phyloP scores from a whole-genome alignment of 2,113 vertebrate genomes.

The Tyrannus savana region DNA sequence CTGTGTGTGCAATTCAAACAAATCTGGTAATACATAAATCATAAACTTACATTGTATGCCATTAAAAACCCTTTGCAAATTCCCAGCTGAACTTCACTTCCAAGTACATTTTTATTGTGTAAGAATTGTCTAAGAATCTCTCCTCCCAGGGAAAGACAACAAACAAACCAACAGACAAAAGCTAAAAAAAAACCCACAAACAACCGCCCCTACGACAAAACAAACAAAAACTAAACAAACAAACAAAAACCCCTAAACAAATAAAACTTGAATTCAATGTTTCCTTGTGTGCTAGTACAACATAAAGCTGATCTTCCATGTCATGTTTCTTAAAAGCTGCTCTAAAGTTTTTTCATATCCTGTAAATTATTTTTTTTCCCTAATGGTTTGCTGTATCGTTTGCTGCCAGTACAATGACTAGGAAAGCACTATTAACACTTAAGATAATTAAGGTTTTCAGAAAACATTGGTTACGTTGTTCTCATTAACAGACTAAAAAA shows the following conservation, averaged over 20 bases:
- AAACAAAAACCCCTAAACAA: background rate
- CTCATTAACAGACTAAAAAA: conserved; percentile 62
- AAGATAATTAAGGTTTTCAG: conserved; percentile 75
- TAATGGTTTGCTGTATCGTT: conserved; percentile 70
- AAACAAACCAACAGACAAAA: background rate
- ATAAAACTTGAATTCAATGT: background rate
- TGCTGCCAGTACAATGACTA: conserved; percentile 63
- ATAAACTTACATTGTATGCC: background rate
- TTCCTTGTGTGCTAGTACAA: conserved; percentile 43
- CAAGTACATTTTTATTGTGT: conserved; percentile 23
- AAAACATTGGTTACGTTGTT: conserved; percentile 54
- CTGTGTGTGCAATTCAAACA: background rate
- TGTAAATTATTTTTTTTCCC: conserved; percentile 69
- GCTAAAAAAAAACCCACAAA: background rate
- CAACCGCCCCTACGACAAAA: background rate
- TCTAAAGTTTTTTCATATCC: conserved; percentile 58
- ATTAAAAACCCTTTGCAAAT: conserved; percentile 24
- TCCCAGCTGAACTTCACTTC: conserved; percentile 6
- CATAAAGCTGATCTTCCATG: conserved; percentile 74
- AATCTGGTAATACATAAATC: background rate
- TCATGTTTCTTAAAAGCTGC: conserved; percentile 67
- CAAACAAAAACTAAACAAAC: background rate
- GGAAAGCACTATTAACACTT: conserved; percentile 67
- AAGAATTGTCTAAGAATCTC: background rate
- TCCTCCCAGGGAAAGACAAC: background rate